phyloP scores from a whole-genome alignment of 2,888 invertebrate species.

The Argyresthia goedartella region DNA sequence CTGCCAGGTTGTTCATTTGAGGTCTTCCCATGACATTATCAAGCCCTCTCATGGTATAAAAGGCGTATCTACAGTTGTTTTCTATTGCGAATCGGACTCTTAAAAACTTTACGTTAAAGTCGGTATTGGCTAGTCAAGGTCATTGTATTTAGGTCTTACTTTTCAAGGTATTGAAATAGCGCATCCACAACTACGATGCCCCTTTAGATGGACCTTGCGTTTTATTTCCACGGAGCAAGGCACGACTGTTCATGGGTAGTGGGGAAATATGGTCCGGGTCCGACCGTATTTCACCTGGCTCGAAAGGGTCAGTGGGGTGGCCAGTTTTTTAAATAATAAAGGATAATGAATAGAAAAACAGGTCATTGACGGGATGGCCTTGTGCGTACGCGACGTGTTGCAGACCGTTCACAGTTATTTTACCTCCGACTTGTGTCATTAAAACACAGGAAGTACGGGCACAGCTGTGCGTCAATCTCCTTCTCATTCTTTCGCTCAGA shows the following conservation, averaged over 20 bases:
- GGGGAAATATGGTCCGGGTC: conserved; percentile 52
- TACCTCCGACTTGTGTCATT: too few relatives aligned
- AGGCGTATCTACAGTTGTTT: background rate
- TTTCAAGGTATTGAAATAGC: conserved; percentile 35
- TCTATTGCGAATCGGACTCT: background rate
- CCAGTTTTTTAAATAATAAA: too few relatives aligned
- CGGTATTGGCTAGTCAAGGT: background rate
- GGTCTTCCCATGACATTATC: conserved; percentile 71
- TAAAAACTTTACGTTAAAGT: background rate
- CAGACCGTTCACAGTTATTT: too few relatives aligned
- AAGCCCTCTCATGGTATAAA: conserved; percentile 11
- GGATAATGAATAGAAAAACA: too few relatives aligned
- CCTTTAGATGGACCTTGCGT: conserved; percentile 68
- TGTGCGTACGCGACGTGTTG: too few relatives aligned
- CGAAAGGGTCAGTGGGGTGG: background rate
- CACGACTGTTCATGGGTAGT: conserved; percentile 53
- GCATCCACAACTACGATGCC: conserved; percentile 67
- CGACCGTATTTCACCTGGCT: background rate
- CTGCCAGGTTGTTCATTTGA: conserved; percentile 67
- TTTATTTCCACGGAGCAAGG: conserved; percentile 69
- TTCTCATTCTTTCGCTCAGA: too few relatives aligned
- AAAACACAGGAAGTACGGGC: too few relatives aligned
- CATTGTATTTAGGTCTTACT: conserved; percentile 10
- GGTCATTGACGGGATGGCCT: too few relatives aligned
- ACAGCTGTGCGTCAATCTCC: too few relatives aligned